Conservation (phyloP, 2,888 invertebrate species). For the Boloria euphrosyne region DNA sequence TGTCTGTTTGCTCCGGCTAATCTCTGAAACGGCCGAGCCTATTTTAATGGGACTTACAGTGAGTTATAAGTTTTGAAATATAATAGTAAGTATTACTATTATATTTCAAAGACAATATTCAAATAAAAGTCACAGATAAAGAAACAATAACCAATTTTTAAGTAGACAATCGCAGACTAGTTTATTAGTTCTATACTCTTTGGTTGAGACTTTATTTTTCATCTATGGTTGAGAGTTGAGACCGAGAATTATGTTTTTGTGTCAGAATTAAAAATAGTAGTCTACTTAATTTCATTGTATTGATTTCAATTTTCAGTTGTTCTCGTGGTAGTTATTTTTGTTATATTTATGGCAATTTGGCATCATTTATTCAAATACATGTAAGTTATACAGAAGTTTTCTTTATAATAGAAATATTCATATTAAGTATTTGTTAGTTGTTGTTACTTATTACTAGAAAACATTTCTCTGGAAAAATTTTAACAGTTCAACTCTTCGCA, state of each 20-base stretch:
- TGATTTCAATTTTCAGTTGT: constrained; percentile 15
- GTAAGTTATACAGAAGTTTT: constrained; percentile 1
- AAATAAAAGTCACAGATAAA: background rate
- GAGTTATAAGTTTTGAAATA: too few species aligned
- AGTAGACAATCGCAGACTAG: background rate
- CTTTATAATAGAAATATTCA: background rate
- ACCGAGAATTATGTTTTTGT: constrained; percentile 25
- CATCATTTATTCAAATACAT: background rate
- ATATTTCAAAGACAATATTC: too few species aligned
- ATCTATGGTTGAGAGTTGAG: too few species aligned
- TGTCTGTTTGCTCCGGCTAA: too few species aligned
- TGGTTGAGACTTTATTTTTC: too few species aligned
- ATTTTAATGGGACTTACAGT: too few species aligned
- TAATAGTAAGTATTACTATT: too few species aligned
- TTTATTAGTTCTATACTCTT: too few species aligned
- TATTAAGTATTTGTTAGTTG: background rate
- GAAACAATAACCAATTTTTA: background rate
- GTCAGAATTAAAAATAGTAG: constrained; percentile 14
- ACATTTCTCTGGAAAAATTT: background rate
- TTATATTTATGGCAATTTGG: background rate
- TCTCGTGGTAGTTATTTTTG: background rate
- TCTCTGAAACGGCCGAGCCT: too few species aligned
- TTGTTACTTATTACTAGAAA: constrained; percentile 9
- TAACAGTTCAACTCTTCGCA: background rate
- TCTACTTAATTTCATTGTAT: constrained; percentile 9